Evolutionary conservation across 2,888 invertebrate genomes (phyloP), one percentile per base, ranked within the genome.

Genomic region (Spodoptera picta): DNA sequence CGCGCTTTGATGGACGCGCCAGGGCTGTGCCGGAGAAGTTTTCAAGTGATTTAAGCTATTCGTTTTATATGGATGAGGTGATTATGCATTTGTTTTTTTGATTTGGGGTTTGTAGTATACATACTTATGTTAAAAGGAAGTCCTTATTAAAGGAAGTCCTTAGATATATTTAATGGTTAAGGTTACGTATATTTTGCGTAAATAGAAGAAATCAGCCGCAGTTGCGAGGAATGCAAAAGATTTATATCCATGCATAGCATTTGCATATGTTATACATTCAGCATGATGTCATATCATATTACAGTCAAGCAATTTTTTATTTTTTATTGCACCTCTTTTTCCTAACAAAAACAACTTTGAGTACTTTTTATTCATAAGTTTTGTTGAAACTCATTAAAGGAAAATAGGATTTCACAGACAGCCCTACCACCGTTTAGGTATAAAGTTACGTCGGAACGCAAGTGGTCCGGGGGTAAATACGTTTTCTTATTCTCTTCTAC

Each of bases 391-490:
- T 7, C 36, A 36, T 36, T 6, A 36, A 36, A 36, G 7, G 2
- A 9, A 36, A 36, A 36, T 36, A 36, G 6, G 1, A 36, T 31
- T 44, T 46, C 41, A 24, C 12, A 42, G 76, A 0, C 89, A 91
- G 60, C 92, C 92, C 91, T 92, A 80, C 41, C 49, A 56, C 53
- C 81, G 77, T 85, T 84, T 84, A 85, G 83, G 87, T 90, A 86
- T 90, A 90, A 90, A 87, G 89, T 89, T 86, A 88, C 85, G 77
- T 79, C 83, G 83, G 81, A 83, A 83, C 83, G 84, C 90, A 86
- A 90, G 89, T 88, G 90, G 87, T 86, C 81, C 85, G 79, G 81
- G 66, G 83, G 89, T 85, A 89, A 90, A 92, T 89, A 90, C 89
- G 89, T 85, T 90, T 89, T 88, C 89, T 90, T 89, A 90, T 87